These are phyloP conservation scores for Machaerirhynchus nigripectus DNA, from an alignment of 2,113 vertebrate genomes.

Conservation along the genomic window DNA sequence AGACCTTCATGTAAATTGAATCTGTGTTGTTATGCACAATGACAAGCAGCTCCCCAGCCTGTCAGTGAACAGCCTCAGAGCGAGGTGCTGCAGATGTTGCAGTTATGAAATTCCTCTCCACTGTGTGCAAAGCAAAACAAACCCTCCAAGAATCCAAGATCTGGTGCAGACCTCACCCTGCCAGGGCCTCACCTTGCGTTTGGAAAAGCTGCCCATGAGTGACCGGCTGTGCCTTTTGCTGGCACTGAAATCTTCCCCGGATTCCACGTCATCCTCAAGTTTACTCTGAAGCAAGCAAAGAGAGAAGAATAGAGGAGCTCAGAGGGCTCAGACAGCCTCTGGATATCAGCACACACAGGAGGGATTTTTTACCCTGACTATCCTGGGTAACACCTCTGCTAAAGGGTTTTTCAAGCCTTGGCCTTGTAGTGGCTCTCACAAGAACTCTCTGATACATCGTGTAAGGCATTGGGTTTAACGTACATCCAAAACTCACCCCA, in stretches of 20 bases:
- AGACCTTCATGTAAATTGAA: neutral
- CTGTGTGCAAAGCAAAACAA: neutral
- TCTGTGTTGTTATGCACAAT: neutral
- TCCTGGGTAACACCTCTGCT: neutral
- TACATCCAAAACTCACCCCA: neutral
- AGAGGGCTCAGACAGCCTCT: neutral
- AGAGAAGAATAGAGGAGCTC: neutral
- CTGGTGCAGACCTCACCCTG: neutral
- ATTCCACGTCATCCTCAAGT: constrained; percentile 79
- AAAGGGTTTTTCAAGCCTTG: neutral
- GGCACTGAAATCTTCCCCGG: constrained; percentile 75
- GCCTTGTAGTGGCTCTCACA: neutral
- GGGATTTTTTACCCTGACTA: neutral
- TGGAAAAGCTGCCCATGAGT: constrained; percentile 88
- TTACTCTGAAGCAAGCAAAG: constrained; percentile 71
- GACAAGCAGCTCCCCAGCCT: neutral
- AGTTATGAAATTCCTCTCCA: neutral
- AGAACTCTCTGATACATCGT: neutral
- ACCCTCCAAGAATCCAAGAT: neutral
- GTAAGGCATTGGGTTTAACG: neutral
- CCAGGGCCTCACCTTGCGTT: constrained; percentile 80
- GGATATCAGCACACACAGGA: neutral
- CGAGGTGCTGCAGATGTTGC: neutral
- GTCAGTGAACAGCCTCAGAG: neutral
- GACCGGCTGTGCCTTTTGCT: constrained; percentile 77